Percentiles rank a stretch among this genome's conserved stretches.
These are phyloP conservation scores for Gorsachius magnificus DNA, from an alignment of 2,797 vertebrate species.

Conservation along the genomic window DNA sequence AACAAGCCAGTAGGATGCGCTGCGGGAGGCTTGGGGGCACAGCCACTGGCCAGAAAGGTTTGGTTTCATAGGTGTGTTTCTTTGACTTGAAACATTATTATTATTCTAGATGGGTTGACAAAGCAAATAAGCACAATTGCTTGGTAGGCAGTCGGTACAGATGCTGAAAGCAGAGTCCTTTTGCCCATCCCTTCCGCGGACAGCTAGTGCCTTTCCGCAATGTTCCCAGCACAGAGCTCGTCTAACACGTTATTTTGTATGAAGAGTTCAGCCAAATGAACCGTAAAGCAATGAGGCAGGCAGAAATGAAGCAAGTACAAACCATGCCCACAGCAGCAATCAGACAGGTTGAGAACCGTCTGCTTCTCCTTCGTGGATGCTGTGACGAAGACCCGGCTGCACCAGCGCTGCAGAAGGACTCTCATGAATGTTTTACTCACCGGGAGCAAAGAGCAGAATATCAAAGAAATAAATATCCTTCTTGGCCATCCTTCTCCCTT, in stretches of 20 bases:
- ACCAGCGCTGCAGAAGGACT: not conserved
- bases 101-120: not conserved
- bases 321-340: slow-evolving; percentile 13
- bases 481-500: not conserved
- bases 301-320: slow-evolving; percentile 39
- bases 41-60: not conserved
- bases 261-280: slow-evolving; percentile 47
- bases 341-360: slow-evolving; percentile 51
- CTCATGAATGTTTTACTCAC: not conserved
- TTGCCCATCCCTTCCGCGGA: not conserved
- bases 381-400: not conserved
- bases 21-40: not conserved
- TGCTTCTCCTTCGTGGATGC: not conserved
- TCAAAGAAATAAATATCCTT: not conserved
- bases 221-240: not conserved
- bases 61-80: slow-evolving; percentile 21
- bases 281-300: slow-evolving; percentile 3
- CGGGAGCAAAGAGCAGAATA: not conserved
- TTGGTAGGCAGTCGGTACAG: not conserved
- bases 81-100: not conserved
- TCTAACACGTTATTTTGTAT: not conserved
- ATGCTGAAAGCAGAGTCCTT: slow-evolving; percentile 22
- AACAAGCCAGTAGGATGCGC: not conserved
- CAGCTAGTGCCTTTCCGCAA: not conserved
- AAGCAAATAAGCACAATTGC: not conserved